phyloP scores from a whole-genome alignment of 2,888 invertebrate genomes.

The Uropetala carovei region DNA sequence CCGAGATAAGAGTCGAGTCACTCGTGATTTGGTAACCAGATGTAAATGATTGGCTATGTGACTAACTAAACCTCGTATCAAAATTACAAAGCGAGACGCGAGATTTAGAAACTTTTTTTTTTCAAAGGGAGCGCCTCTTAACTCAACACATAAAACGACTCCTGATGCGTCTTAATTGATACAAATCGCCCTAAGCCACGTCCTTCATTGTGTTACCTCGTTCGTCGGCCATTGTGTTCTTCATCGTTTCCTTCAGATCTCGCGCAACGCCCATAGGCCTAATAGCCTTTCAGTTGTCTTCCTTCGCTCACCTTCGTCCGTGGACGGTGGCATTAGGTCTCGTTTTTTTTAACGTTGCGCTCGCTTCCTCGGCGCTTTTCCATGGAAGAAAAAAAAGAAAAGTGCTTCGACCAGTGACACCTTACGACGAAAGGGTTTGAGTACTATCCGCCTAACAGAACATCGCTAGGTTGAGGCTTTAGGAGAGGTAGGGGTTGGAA shows the following conservation, averaged over 20 bases:
- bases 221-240: constrained; percentile 10
- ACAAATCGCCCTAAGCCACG: background rate
- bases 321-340: too few relatives aligned
- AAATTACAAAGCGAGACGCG: background rate
- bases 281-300: constrained; percentile 11
- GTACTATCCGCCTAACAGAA: too few relatives aligned
- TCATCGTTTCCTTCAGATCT: background rate
- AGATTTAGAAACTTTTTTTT: background rate
- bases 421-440: too few relatives aligned
- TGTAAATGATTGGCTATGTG: too few relatives aligned
- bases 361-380: too few relatives aligned
- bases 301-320: background rate
- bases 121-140: background rate
- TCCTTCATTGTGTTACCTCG: background rate
- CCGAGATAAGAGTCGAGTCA: too few relatives aligned
- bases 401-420: too few relatives aligned
- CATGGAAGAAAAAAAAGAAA: too few relatives aligned
- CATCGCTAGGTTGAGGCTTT: too few relatives aligned
- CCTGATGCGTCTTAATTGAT: background rate
- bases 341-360: too few relatives aligned
- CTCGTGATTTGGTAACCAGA: too few relatives aligned
- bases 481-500: too few relatives aligned
- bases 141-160: background rate
- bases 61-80: background rate
- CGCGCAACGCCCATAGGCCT: background rate